Conservation (phyloP, 2,113 vertebrate species). For the Otocyon megalotis region DNA sequence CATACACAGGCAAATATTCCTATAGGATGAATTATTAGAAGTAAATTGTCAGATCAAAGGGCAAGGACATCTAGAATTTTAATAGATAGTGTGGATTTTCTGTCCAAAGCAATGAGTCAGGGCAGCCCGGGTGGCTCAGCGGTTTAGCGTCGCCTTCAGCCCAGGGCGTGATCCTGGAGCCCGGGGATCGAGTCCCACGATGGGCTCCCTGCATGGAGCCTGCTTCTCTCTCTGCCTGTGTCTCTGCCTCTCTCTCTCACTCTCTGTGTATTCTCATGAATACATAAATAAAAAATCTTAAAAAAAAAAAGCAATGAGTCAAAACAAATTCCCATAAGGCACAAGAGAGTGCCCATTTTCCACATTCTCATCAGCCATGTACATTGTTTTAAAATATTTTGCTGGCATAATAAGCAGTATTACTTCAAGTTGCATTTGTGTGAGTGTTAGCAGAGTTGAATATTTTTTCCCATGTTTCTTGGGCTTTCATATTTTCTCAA, state of each 20-base stretch:
- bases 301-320: not conserved
- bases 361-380: not conserved
- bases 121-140: no score
- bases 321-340: not conserved
- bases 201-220: no score
- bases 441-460: not conserved
- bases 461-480: not conserved
- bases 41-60: not conserved
- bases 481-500: not conserved
- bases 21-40: not conserved
- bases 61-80: not conserved
- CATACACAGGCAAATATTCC: not conserved
- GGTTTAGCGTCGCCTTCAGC: no score
- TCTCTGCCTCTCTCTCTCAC: no score
- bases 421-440: not conserved
- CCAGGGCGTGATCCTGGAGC: no score
- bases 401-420: not conserved
- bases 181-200: no score
- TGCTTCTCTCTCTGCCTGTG: no score
- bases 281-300: no score
- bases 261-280: no score
- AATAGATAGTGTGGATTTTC: not conserved
- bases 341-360: fast-evolving
- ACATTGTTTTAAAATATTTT: not conserved
- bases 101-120: not conserved